These are phyloP conservation scores for Laticauda colubrina DNA, from an alignment of 2,113 vertebrate genomes.

Conservation along the genomic window DNA sequence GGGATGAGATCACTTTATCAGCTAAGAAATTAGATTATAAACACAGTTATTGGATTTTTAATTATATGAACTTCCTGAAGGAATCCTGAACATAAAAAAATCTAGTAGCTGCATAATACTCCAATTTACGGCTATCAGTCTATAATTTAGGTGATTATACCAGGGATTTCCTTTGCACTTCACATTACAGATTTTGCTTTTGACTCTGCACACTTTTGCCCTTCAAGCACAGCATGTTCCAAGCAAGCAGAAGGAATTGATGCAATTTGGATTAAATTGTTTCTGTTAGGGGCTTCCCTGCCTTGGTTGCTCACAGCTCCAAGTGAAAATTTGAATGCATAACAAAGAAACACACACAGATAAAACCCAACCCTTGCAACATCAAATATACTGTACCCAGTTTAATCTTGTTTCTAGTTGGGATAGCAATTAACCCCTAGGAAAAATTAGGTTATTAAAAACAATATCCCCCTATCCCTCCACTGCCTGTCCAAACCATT, in stretches of 20 bases:
- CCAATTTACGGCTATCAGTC: neutral
- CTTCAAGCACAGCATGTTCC: slow-evolving; percentile 25
- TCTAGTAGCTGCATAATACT: neutral
- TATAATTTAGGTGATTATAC: neutral
- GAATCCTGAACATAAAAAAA: neutral
- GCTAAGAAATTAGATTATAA: neutral
- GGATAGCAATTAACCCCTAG: neutral
- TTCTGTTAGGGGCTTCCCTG: neutral
- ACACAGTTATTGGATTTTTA: neutral
- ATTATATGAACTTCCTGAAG: neutral
- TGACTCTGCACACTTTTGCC: slow-evolving; percentile 1
- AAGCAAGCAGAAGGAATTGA: slow-evolving; percentile 5
- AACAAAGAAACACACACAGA: neutral
- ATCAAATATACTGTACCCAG: neutral
- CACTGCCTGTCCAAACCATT: neutral
- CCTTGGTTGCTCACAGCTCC: neutral
- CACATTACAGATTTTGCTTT: neutral
- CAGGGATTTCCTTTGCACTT: neutral
- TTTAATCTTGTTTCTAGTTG: neutral
- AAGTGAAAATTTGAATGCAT: neutral
- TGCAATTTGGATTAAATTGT: slow-evolving; percentile 3
- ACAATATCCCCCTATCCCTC: neutral
- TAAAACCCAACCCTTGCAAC: neutral
- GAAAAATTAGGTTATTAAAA: neutral
- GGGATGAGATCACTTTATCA: neutral